Evolutionary conservation across 2,888 invertebrate species (phyloP).

Genomic region (Torymus aiolomorphi): DNA sequence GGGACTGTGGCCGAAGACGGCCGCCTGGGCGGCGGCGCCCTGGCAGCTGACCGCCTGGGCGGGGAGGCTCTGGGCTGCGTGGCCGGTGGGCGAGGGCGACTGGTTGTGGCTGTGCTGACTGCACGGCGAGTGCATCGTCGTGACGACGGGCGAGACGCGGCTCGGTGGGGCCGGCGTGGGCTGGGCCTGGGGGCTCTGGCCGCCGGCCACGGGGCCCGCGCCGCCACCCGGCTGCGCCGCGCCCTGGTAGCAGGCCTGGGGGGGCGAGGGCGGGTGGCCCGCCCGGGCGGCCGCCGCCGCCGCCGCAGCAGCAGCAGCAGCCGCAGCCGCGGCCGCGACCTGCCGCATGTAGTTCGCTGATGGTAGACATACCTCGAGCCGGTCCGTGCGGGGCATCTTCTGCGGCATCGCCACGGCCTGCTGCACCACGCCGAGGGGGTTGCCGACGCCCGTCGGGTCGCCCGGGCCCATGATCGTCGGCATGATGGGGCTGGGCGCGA

Average conservation of each 20-base stretch:
- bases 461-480: constrained; percentile 90
- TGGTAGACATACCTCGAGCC: constrained; percentile 91
- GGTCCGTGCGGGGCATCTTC: constrained; percentile 95
- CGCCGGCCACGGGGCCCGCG: constrained; percentile 68
- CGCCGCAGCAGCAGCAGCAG: constrained; percentile 72
- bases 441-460: constrained; percentile 87
- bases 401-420: constrained; percentile 92
- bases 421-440: constrained; percentile 89
- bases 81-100: constrained; percentile 69
- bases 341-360: constrained; percentile 70
- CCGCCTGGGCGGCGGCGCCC: constrained; percentile 56
- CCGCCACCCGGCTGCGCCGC: constrained; percentile 60
- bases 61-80: not conserved
- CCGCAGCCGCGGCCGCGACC: constrained; percentile 71
- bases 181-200: constrained; percentile 46
- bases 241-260: constrained; percentile 61
- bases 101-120: constrained; percentile 66
- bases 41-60: constrained; percentile 10
- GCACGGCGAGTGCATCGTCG: constrained; percentile 71
- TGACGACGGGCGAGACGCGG: constrained; percentile 74
- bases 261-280: constrained; percentile 70
- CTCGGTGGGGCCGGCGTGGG: too few relatives aligned
- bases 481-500: constrained; percentile 91
- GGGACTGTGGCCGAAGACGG: constrained; percentile 69
- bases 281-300: constrained; percentile 67